Percentiles rank a stretch among this genome's conserved stretches.
Conservation (phyloP, 1,140 invertebrate genomes). For the Atta cephalotes region DNA sequence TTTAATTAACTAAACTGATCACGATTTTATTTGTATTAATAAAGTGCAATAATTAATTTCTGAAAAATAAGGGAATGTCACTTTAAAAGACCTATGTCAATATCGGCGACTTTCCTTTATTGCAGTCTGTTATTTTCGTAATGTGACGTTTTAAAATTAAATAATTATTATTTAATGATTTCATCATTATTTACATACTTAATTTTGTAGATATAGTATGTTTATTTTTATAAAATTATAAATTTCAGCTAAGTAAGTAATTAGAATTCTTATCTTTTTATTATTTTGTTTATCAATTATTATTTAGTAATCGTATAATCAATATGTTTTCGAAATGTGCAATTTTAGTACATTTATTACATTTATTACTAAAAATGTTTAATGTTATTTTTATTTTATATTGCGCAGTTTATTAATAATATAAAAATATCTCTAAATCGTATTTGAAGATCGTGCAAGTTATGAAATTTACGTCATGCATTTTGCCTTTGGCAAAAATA, state of each 20-base stretch:
- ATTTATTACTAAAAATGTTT: background rate
- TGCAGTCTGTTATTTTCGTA: too few relatives aligned
- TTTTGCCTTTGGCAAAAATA: slow-evolving; percentile 28
- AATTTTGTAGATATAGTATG: background rate
- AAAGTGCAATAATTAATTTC: too few relatives aligned
- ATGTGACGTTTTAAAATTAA: too few relatives aligned
- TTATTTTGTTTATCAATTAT: background rate
- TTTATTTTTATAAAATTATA: background rate
- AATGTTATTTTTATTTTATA: background rate
- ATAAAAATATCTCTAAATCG: slow-evolving; percentile 1
- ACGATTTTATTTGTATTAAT: too few relatives aligned
- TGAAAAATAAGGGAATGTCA: too few relatives aligned
- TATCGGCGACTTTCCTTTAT: too few relatives aligned
- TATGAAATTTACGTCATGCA: slow-evolving; percentile 29
- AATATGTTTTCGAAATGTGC: background rate
- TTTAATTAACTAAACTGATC: too few relatives aligned
- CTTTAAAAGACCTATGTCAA: too few relatives aligned
- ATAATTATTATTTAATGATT: background rate
- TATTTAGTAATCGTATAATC: background rate
- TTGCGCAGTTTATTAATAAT: background rate
- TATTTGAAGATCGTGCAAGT: background rate
- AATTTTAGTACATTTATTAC: slow-evolving; percentile 11
- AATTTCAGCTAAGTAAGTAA: background rate
- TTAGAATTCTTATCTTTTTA: background rate
- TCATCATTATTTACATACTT: background rate